Evolutionary conservation across 2,797 vertebrate species (phyloP).

Genomic region (Denticeps clupeoides): DNA sequence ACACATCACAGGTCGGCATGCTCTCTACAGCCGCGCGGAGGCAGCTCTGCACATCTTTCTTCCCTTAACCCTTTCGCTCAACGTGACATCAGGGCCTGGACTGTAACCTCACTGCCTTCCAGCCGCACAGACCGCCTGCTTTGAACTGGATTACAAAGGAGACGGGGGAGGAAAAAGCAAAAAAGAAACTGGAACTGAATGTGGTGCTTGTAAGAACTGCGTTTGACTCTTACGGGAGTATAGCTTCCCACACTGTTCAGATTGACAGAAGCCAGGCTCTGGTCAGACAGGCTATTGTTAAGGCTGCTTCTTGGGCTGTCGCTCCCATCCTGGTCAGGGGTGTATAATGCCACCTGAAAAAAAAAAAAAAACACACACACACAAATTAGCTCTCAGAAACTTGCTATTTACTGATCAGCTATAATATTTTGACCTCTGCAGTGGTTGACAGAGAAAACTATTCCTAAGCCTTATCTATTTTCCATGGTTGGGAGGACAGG

Average conservation of each 20-base stretch:
- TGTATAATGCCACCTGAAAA: conserved; percentile 82
- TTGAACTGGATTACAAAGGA: no score
- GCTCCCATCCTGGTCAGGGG: conserved; percentile 85
- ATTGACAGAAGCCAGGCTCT: conserved; percentile 86
- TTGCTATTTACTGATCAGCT: conserved; percentile 5
- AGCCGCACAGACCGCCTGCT: no score
- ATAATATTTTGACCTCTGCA: conserved; percentile 7
- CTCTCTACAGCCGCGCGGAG: conserved; percentile 61
- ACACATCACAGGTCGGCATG: conserved; percentile 57
- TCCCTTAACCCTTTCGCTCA: conserved; percentile 50
- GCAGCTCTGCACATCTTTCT: conserved; percentile 55
- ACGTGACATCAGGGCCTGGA: no score
- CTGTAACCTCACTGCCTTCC: no score
- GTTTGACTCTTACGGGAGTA: conserved; percentile 64
- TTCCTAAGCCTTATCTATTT: no score
- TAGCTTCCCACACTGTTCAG: conserved; percentile 87
- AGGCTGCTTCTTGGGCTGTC: conserved; percentile 91
- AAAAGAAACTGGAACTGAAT: no score
- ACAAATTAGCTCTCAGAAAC: conserved; percentile 14
- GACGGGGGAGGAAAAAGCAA: no score
- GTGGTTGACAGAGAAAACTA: background rate
- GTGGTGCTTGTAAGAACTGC: background rate
- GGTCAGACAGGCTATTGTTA: conserved; percentile 93
- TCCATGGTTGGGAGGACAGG: no score
- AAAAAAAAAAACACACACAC: conserved; percentile 20